Conservation (phyloP, 1,140 invertebrate species). For the Brachionus plicatilis region DNA sequence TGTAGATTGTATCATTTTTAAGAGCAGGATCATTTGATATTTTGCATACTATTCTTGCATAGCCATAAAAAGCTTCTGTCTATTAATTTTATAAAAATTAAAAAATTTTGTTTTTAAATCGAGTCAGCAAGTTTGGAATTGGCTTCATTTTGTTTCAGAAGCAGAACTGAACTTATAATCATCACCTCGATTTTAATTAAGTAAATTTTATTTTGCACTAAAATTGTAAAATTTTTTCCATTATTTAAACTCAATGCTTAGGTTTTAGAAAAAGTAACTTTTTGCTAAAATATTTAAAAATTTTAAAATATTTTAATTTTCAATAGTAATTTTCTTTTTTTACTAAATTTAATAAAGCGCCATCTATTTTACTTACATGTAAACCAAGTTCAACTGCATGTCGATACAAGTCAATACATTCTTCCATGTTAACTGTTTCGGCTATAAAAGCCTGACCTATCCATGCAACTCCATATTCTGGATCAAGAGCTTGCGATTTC, state of each 20-base stretch:
- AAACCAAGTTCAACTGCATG: constrained; percentile 34
- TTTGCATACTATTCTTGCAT: constrained; percentile 21
- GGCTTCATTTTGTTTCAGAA: constrained; percentile 35
- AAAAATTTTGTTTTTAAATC: background rate
- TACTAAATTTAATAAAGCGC: background rate
- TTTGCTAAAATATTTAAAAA: background rate
- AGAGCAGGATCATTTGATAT: background rate
- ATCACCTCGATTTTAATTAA: constrained; percentile 21
- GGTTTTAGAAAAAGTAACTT: constrained; percentile 4
- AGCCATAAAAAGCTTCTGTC: constrained; percentile 10
- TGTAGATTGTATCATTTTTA: constrained; percentile 15
- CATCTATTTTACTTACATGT: constrained; percentile 28
- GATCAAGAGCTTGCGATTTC: constrained; percentile 29
- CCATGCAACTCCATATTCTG: constrained; percentile 30
- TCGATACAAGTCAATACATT: constrained; percentile 29
- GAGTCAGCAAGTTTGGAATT: constrained; percentile 31
- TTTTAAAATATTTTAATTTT: constrained; percentile 11
- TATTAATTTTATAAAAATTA: background rate
- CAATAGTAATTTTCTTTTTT: background rate
- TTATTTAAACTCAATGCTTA: background rate
- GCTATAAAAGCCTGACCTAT: constrained; percentile 38
- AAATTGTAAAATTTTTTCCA: background rate
- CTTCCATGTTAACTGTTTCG: constrained; percentile 17
- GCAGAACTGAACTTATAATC: constrained; percentile 40
- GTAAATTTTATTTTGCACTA: background rate